Evolutionary conservation across 2,888 invertebrate genomes (phyloP).

Genomic region (Pinctada fucata): DNA sequence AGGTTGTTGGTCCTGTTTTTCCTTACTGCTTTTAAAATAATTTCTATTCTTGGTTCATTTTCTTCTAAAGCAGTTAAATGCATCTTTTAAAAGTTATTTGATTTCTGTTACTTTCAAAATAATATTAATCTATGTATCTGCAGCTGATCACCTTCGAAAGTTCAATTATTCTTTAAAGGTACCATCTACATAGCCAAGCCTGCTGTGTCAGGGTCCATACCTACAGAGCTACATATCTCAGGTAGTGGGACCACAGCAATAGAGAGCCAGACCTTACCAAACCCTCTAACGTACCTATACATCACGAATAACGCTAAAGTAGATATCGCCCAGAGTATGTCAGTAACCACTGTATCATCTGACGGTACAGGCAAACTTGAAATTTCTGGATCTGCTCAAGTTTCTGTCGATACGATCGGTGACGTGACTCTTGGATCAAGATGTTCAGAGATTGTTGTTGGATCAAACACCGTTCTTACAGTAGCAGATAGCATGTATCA

Average conservation of each 20-base stretch:
- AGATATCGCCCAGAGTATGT: slow-evolving; percentile 37
- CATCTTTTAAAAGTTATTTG: no score
- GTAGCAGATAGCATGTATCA: slow-evolving; percentile 41
- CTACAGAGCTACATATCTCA: slow-evolving; percentile 9
- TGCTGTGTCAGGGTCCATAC: slow-evolving; percentile 30
- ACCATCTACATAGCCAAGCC: slow-evolving; percentile 45
- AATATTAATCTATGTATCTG: no score
- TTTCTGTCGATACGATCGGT: slow-evolving; percentile 31
- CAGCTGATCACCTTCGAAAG: no score
- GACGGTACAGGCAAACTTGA: slow-evolving; percentile 40
- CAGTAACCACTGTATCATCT: slow-evolving; percentile 43
- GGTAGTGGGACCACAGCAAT: slow-evolving; percentile 14
- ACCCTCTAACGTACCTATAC: slow-evolving; percentile 39
- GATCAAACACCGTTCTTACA: slow-evolving; percentile 36
- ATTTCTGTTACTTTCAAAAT: no score
- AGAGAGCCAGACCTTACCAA: slow-evolving; percentile 31
- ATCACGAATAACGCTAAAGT: slow-evolving; percentile 47
- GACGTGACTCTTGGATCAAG: slow-evolving; percentile 38
- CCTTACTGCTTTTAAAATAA: no score
- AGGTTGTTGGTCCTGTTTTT: no score
- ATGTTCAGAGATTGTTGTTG: slow-evolving; percentile 47
- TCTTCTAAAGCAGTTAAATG: no score
- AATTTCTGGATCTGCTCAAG: slow-evolving; percentile 20
- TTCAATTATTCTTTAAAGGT: slow-evolving; percentile 36
- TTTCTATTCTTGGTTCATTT: no score